Percentiles rank a stretch among this genome's conserved stretches.
Evolutionary conservation across 2,797 vertebrate species (phyloP).

Genomic region (Ibycter americanus): DNA sequence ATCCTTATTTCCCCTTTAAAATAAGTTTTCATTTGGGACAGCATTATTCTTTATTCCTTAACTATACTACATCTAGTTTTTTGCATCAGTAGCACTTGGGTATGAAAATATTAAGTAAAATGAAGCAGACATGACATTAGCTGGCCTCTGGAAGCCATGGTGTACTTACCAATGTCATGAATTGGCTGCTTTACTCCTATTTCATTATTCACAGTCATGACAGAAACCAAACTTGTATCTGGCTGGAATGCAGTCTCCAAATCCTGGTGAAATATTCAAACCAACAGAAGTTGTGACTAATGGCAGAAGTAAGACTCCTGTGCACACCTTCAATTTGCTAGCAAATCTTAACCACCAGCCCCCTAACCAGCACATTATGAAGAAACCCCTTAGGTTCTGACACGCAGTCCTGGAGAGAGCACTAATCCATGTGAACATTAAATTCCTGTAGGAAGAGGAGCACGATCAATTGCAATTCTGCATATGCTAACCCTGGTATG

Average conservation of each 20-base stretch:
- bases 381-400: not conserved
- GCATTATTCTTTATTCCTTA: not conserved
- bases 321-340: not conserved
- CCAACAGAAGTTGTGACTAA: not conserved
- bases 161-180: conserved; percentile 87
- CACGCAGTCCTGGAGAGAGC: not conserved
- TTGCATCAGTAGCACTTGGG: not conserved
- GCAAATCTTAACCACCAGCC: not conserved
- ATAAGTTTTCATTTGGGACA: not conserved
- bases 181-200: conserved; percentile 95
- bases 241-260: conserved; percentile 85
- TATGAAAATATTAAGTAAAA: not conserved
- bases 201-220: conserved; percentile 97
- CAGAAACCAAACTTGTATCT: conserved; percentile 90
- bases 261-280: conserved; percentile 57
- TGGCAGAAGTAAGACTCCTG: not conserved
- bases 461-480: rapidly evolving
- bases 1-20: not conserved
- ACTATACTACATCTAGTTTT: not conserved
- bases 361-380: not conserved
- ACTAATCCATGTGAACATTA: rapidly evolving
- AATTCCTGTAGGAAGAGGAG: not conserved
- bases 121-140: not conserved
- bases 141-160: not conserved
- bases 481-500: not conserved